A percentile compares a stretch with the other conserved stretches of the same genome.
These are phyloP conservation scores for Ptychodera flava DNA, from an alignment of 35 echinoderm and acorn worm species.

Conservation along the genomic window DNA sequence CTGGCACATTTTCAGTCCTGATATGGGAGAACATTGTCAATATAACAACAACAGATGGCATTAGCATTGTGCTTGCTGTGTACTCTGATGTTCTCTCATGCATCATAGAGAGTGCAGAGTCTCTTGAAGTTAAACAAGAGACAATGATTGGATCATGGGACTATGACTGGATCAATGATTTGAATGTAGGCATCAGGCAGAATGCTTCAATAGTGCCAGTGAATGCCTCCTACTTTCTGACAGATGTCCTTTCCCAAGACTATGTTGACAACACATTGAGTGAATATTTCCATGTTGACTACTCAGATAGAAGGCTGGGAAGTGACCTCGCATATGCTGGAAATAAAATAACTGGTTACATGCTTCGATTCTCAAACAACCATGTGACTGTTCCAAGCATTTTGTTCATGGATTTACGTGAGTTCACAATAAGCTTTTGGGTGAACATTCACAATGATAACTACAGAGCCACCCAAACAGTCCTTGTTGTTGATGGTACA, in stretches of 20 bases:
- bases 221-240: slow-evolving; percentile 34
- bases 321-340: slow-evolving; percentile 14
- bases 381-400: slow-evolving; percentile 11
- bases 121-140: background rate
- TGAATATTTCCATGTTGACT: background rate
- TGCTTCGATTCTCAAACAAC: slow-evolving; percentile 37
- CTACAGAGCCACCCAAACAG: slow-evolving; percentile 9
- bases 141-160: slow-evolving; percentile 48
- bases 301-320: slow-evolving; percentile 10
- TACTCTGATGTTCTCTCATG: slow-evolving; percentile 29
- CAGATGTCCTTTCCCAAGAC: slow-evolving; percentile 18
- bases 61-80: slow-evolving; percentile 18
- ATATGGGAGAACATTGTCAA: slow-evolving; percentile 5
- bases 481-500: slow-evolving; percentile 22
- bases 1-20: background rate
- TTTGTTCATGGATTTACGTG: slow-evolving; percentile 6
- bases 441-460: background rate
- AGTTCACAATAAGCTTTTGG: slow-evolving; percentile 49
- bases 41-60: slow-evolving; percentile 24
- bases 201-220: background rate
- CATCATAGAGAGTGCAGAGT: slow-evolving; percentile 7
- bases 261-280: slow-evolving; percentile 33
- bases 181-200: slow-evolving; percentile 19
- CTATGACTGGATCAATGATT: slow-evolving; percentile 47
- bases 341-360: slow-evolving; percentile 22